Evolutionary conservation across 2,797 vertebrate genomes (phyloP), one percentile per base, ranked within the genome.

Genomic region (Margarornis squamiger): DNA sequence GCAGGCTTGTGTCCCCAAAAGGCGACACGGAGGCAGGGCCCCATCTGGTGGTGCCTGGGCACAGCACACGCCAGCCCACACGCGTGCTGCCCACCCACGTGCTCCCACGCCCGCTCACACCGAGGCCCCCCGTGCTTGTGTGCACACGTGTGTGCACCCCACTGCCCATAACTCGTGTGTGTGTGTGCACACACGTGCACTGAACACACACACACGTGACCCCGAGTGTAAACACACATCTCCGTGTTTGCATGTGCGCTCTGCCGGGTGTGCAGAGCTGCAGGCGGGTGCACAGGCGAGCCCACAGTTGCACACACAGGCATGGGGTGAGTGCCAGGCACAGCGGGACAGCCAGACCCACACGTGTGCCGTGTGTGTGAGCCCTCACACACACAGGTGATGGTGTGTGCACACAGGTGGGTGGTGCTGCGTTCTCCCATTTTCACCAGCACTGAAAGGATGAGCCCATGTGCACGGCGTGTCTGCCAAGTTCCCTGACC

Each of bases 31-130:
- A 62, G 39, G 54, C 77, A 84, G 77, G 93, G 92, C 88, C 94
- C 96, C 92, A 86, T 94, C 88, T 96, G 90, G n/a, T 83, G 92
- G 95, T 83, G 80, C 92, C 65, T 77, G 92, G 90, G 86, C 83
- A 90, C 45, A 77, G 94, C 82, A 88, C 88, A 76, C 0, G 2
- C 81, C 81, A 32, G 54, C 75, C 71, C 71, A 84, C 84, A 62
- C 0, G 6, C 58, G 11, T 3, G 26, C 51, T 57, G 68, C 67
- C 75, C 82, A 74, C 93, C 67, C 88, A 90, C 88, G 17, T 0
- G 8, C 24, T 30, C 67, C 67, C 8, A 3, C 3, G 2, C 74
- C 30, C 16, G 2, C 77, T 85, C 21, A 29, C 52, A 2, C 63
- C 1, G 18, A 48, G 48, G 14, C 19, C 24, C n/a, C 27, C 38